Evolutionary conservation across 2,113 vertebrate species (phyloP).

Genomic region (Phylloscopus trochilus): DNA sequence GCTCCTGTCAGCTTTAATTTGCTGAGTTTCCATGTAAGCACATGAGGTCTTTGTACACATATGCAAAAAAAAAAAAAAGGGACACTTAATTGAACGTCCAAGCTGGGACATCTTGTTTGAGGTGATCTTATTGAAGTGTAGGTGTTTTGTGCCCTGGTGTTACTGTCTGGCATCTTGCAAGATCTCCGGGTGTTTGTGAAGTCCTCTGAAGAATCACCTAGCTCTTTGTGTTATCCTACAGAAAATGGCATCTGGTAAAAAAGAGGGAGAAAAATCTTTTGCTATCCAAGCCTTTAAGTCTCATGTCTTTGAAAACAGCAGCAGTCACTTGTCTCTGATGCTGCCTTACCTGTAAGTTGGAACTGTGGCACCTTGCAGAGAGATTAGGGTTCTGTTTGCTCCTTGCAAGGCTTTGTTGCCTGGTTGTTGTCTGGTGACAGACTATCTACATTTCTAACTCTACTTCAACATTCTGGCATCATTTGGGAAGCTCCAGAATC

Average conservation of each 20-base stretch:
- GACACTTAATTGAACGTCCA: rapidly evolving
- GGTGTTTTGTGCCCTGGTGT: not conserved
- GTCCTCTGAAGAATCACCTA: not conserved
- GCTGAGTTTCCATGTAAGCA: not conserved
- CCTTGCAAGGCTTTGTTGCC: not conserved
- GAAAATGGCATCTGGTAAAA: not conserved
- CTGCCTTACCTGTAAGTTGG: not conserved
- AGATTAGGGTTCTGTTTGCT: not conserved
- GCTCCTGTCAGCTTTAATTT: not conserved
- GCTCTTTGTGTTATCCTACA: not conserved
- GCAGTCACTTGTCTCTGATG: not conserved
- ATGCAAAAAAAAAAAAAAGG: not conserved
- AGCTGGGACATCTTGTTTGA: not conserved
- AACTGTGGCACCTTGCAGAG: not conserved
- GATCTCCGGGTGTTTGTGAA: not conserved
- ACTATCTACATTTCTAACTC: rapidly evolving
- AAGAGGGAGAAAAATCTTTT: not conserved
- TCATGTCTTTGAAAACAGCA: not conserved
- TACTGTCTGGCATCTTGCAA: not conserved
- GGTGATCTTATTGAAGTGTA: not conserved
- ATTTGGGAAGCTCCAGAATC: not conserved
- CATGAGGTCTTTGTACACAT: not conserved
- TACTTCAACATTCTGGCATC: not conserved
- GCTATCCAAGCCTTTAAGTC: not conserved
- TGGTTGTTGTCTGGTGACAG: not conserved